These are phyloP conservation scores for Adelognathus sp. DNA, from an alignment of 2,888 invertebrate genomes.

Conservation along the genomic window DNA sequence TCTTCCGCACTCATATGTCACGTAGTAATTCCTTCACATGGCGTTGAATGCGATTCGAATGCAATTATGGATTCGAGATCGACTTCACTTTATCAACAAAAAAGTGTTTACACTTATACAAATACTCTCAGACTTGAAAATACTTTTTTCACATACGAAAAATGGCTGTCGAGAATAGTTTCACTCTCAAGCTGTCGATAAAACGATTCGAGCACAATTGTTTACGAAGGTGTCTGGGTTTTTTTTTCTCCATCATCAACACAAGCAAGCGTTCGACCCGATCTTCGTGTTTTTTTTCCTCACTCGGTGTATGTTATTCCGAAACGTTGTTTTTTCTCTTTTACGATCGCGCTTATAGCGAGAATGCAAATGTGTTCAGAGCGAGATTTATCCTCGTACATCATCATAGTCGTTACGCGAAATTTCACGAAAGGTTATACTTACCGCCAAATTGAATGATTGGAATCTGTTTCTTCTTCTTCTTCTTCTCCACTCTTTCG, in stretches of 20 bases:
- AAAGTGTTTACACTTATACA: too few species aligned
- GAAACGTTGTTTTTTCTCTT: constrained; percentile 8
- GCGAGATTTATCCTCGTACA: neutral
- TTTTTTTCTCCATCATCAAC: neutral
- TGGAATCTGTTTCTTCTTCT: neutral
- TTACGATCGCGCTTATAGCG: constrained; percentile 24
- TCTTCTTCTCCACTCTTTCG: neutral
- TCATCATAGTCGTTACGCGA: neutral
- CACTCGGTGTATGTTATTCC: constrained; percentile 19
- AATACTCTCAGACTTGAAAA: neutral
- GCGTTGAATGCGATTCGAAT: too few species aligned
- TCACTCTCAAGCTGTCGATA: neutral
- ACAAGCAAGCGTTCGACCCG: neutral
- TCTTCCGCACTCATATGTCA: too few species aligned
- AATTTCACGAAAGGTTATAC: constrained; percentile 1
- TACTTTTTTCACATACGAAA: neutral
- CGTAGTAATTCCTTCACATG: too few species aligned
- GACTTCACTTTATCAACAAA: too few species aligned
- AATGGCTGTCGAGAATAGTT: neutral
- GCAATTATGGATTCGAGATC: too few species aligned
- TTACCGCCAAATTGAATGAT: constrained; percentile 21
- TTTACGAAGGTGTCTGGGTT: constrained; percentile 12
- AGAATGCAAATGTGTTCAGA: neutral
- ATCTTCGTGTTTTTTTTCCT: constrained; percentile 2
- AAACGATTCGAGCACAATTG: neutral